Percentiles rank a stretch among this genome's conserved stretches.
Evolutionary conservation across 64 coral and sea anemone genomes (phyloP).

Genomic region (Dendrophyllia cribrosa): DNA sequence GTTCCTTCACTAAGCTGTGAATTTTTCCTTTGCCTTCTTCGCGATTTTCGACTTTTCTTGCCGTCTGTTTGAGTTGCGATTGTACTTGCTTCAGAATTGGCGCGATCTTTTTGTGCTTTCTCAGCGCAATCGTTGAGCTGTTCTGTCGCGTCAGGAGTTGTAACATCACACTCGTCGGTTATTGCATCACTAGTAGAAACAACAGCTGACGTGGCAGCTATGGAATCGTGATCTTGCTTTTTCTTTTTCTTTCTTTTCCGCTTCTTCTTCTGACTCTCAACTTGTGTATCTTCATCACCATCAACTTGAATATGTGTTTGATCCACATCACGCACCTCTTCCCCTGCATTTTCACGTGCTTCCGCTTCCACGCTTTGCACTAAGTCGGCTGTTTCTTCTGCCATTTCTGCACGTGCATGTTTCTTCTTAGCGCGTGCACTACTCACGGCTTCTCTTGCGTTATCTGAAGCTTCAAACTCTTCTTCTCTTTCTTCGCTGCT

Average conservation of each 20-base stretch:
- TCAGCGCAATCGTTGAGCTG: slow-evolving; percentile 1
- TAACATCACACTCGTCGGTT: background rate
- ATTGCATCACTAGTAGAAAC: background rate
- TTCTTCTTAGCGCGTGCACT: background rate
- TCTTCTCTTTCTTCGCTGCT: background rate
- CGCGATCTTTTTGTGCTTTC: slow-evolving; percentile 5
- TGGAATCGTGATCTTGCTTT: background rate
- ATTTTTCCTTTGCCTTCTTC: slow-evolving; percentile 43
- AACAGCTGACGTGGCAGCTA: background rate
- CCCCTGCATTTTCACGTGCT: background rate
- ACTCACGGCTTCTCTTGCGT: background rate
- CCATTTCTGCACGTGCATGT: background rate
- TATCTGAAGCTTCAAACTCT: slow-evolving; percentile 8
- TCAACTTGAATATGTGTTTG: too few species aligned
- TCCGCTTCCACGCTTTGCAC: background rate
- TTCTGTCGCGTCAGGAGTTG: background rate
- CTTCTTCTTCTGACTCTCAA: slow-evolving; percentile 21
- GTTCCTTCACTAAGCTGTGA: slow-evolving; percentile 41
- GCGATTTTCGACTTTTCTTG: slow-evolving; percentile 30
- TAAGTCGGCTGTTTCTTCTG: background rate
- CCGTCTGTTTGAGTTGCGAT: background rate
- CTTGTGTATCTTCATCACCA: background rate
- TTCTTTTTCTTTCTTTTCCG: slow-evolving; percentile 49
- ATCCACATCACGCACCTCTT: background rate
- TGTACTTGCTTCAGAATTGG: background rate